Evolutionary conservation across 2,113 vertebrate genomes (phyloP), one percentile per base, ranked within the genome.

Genomic region (Damaliscus lunatus): DNA sequence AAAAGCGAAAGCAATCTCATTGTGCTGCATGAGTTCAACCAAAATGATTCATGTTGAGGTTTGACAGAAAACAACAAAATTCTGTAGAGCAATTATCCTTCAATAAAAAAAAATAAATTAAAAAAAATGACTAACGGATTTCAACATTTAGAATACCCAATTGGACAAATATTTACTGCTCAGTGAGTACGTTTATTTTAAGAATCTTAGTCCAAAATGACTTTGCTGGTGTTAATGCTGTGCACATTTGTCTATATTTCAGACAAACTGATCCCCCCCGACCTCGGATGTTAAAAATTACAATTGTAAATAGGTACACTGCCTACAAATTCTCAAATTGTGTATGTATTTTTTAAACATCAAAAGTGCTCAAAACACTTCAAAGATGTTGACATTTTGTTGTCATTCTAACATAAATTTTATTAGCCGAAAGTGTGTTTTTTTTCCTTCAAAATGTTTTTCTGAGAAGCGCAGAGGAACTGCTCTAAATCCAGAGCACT

Each of bases 141-240:
- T 97, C 97, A 98, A 97, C 84, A 84, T 95, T 96, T 98, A 36
- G 23, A 92, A 98, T 96, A 0, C 27, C 96, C 90, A 96, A 80
- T 6, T 2, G 97, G 96, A 98, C 96, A 98, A 98, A 97, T 97
- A 97, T 97, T 98, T 98, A 98, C 96, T 98, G 94, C 90, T 98
- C 96, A 64, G 95, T 98, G 97, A 98, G 96, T 96, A 98, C 74
- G 90, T 98, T 97, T 17, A 96, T 98, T 97, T 97, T 98, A 98
- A 98, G 98, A 96, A 96, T 90, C 96, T 98, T 98, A 98, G 96
- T 98, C 98, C 23, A 84, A 98, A 98, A 98, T 98, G 94, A 97
- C 96, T 97, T 97, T 97, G 96, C 90, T 98, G 71, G 97, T 97
- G 98, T 96, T 94, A 96, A 97, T 97, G 96, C 88, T 98, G 96